These are phyloP conservation scores for Zaprionus capensis DNA, from an alignment of 1,140 invertebrate species.

Conservation along the genomic window DNA sequence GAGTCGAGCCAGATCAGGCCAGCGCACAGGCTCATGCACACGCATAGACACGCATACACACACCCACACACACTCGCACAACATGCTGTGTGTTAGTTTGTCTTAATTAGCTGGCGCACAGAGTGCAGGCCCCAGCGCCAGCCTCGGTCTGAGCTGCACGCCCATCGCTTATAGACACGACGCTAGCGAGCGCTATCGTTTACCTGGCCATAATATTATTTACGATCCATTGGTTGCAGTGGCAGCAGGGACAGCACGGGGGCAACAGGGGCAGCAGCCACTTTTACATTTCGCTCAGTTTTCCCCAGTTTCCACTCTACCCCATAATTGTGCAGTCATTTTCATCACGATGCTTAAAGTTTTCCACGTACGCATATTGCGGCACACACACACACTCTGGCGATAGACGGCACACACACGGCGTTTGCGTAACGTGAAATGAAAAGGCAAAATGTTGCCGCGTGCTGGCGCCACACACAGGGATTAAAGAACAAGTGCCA, in stretches of 20 bases:
- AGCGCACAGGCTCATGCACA: neutral
- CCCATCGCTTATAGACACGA: conserved; percentile 43
- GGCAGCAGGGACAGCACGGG: conserved; percentile 28
- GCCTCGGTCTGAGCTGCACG: conserved; percentile 11
- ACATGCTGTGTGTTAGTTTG: conserved; percentile 63
- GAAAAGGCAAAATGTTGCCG: conserved; percentile 63
- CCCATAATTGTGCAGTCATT: conserved; percentile 72
- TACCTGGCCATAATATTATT: conserved; percentile 68
- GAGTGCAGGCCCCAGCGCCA: conserved; percentile 18
- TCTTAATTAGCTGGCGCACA: conserved; percentile 72
- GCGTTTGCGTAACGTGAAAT: conserved; percentile 70
- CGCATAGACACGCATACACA: conserved; percentile 5
- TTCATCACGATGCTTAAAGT: conserved; percentile 68
- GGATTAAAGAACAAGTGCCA: conserved; percentile 56
- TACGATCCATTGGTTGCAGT: conserved; percentile 75
- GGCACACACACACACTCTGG: neutral
- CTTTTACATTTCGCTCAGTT: conserved; percentile 11
- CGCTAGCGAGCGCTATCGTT: conserved; percentile 39
- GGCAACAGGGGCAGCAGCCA: conserved; percentile 24
- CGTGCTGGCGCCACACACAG: conserved; percentile 31
- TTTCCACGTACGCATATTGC: conserved; percentile 64
- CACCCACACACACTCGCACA: neutral
- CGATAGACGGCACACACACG: conserved; percentile 21
- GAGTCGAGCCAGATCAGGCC: conserved; percentile 27
- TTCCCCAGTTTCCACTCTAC: neutral